Percentiles rank a stretch among this genome's conserved stretches.
These are phyloP conservation scores for Drosophila maculinotata DNA, from an alignment of 2,888 invertebrate genomes.

Conservation along the genomic window DNA sequence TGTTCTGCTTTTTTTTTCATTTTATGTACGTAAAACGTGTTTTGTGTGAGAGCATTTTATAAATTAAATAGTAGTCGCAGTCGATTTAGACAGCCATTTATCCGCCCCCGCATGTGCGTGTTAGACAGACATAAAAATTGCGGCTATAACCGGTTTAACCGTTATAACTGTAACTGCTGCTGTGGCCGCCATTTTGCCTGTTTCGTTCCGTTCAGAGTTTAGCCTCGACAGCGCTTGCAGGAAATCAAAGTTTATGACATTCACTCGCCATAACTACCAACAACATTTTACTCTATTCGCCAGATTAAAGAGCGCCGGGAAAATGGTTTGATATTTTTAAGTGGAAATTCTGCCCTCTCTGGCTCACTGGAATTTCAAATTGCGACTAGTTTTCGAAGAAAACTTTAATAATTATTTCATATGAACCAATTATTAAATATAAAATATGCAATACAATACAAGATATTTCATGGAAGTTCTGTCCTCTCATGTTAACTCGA, in stretches of 20 bases:
- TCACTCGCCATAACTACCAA: constrained; percentile 63
- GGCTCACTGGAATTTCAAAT: not conserved
- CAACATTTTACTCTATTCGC: constrained; percentile 33
- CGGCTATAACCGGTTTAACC: constrained; percentile 55
- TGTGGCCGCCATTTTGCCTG: constrained; percentile 66
- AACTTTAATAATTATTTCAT: too few relatives aligned
- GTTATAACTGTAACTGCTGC: constrained; percentile 49
- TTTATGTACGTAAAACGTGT: constrained; percentile 26
- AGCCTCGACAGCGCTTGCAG: constrained; percentile 40
- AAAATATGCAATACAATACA: too few relatives aligned
- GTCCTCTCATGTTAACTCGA: too few relatives aligned
- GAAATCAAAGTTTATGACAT: constrained; percentile 77
- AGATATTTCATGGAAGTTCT: too few relatives aligned
- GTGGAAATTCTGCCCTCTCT: not conserved
- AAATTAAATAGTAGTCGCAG: constrained; percentile 75
- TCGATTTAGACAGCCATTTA: constrained; percentile 61
- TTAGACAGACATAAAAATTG: constrained; percentile 71
- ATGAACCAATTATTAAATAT: too few relatives aligned
- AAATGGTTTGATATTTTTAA: constrained; percentile 6
- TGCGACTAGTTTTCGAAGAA: not conserved
- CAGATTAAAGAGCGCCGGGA: constrained; percentile 18
- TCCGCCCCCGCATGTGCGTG: constrained; percentile 49
- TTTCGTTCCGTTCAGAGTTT: constrained; percentile 30
- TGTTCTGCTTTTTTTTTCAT: constrained; percentile 15
- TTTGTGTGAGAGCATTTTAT: constrained; percentile 60